phyloP scores from a whole-genome alignment of 1,140 invertebrate species.

The Oppia nitens region DNA sequence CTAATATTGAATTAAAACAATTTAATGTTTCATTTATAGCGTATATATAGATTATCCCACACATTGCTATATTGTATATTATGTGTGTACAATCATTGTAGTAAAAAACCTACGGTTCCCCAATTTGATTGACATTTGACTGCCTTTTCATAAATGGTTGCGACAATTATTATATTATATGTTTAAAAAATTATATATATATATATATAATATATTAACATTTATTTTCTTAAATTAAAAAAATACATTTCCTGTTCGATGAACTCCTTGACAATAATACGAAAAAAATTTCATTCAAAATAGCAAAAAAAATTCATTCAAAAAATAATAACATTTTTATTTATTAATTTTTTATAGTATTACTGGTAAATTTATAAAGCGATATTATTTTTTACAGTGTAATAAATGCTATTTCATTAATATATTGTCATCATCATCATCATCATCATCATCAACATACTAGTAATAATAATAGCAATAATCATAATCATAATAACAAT shows the following conservation, averaged over 20 bases:
- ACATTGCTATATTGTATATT: too few relatives aligned
- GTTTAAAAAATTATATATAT: not conserved
- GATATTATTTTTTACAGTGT: not conserved
- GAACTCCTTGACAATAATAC: not conserved
- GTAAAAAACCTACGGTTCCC: not conserved
- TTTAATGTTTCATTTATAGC: not conserved
- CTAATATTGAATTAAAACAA: not conserved
- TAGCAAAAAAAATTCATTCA: not conserved
- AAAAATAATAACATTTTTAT: not conserved
- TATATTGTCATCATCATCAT: not conserved
- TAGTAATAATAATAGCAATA: not conserved
- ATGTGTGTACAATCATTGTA: not conserved
- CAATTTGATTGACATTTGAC: not conserved
- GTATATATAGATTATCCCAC: not conserved
- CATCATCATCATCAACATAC: not conserved
- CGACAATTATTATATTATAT: not conserved
- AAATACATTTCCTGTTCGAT: not conserved
- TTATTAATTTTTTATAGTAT: not conserved
- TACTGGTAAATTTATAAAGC: not conserved
- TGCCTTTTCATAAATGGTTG: not conserved
- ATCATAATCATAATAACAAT: too few relatives aligned
- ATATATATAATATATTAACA: not conserved
- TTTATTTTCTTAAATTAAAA: not conserved
- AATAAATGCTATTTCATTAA: not conserved
- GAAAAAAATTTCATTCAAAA: not conserved